These are phyloP conservation scores for Nycticryphes semicollaris DNA, from an alignment of 2,113 vertebrate species.

Conservation along the genomic window DNA sequence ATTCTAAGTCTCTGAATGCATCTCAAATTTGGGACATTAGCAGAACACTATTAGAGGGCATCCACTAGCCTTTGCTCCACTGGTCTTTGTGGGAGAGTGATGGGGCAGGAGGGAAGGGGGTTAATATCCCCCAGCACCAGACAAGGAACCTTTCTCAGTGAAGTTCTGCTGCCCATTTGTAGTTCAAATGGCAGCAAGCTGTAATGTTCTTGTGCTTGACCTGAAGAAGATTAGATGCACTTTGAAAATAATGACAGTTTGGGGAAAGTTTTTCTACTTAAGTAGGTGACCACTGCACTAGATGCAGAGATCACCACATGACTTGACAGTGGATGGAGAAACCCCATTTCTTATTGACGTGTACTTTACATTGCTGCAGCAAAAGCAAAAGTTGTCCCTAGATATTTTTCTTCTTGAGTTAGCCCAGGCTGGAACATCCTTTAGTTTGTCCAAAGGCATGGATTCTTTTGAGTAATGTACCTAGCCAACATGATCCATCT, in stretches of 20 bases:
- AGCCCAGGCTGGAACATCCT: background rate
- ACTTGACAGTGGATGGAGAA: background rate
- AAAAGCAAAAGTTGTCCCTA: background rate
- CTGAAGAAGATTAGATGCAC: background rate
- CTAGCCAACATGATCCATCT: background rate
- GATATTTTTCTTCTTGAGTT: background rate
- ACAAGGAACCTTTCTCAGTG: background rate
- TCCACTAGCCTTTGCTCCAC: background rate
- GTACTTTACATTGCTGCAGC: background rate
- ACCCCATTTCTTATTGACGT: background rate
- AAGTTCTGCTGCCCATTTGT: background rate
- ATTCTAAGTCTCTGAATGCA: background rate
- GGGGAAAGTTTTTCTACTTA: background rate
- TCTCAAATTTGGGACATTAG: background rate
- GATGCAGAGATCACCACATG: background rate
- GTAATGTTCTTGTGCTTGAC: background rate
- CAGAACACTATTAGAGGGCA: background rate
- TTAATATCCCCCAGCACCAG: background rate
- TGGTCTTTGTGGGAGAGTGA: background rate
- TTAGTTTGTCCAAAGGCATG: background rate
- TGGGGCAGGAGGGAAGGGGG: rapidly evolving
- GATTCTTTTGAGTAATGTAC: background rate
- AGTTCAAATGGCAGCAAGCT: background rate
- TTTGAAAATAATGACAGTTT: background rate
- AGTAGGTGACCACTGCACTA: background rate